Conservation (phyloP, 2,888 invertebrate species). For the Geotrupes spiniger region DNA sequence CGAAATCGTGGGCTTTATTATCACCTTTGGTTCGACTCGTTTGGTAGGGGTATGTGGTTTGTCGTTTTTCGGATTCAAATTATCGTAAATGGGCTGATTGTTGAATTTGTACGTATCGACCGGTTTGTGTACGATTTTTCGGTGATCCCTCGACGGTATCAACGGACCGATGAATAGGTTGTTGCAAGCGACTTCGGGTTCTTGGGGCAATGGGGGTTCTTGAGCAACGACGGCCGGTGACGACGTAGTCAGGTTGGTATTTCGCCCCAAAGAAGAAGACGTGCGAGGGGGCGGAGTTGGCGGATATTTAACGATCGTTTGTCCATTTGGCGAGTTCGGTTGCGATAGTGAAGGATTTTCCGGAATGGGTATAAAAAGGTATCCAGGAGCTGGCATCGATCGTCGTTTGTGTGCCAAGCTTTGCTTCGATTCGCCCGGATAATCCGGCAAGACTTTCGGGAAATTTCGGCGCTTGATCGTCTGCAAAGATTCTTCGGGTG, state of each 20-base stretch:
- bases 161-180: conserved; percentile 57
- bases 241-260: conserved; percentile 42
- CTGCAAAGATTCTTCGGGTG: conserved; percentile 68
- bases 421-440: conserved; percentile 51
- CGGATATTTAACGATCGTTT: conserved; percentile 55
- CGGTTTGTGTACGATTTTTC: conserved; percentile 27
- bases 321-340: conserved; percentile 41
- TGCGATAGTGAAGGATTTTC: conserved; percentile 39
- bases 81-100: conserved; percentile 42
- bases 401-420: conserved; percentile 54
- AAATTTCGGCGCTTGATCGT: conserved; percentile 76
- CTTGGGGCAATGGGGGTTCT: conserved; percentile 50
- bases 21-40: conserved; percentile 57
- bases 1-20: conserved; percentile 58
- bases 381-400: conserved; percentile 60
- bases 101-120: conserved; percentile 31
- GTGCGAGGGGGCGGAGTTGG: conserved; percentile 71
- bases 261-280: conserved; percentile 64
- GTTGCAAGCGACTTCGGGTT: conserved; percentile 54
- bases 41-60: conserved; percentile 33
- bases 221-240: conserved; percentile 53
- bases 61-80: conserved; percentile 28
- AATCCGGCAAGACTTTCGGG: conserved; percentile 83
- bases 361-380: conserved; percentile 40
- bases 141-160: conserved; percentile 47